phyloP scores from a whole-genome alignment of 2,888 invertebrate species.

The Fragum whitleyi region DNA sequence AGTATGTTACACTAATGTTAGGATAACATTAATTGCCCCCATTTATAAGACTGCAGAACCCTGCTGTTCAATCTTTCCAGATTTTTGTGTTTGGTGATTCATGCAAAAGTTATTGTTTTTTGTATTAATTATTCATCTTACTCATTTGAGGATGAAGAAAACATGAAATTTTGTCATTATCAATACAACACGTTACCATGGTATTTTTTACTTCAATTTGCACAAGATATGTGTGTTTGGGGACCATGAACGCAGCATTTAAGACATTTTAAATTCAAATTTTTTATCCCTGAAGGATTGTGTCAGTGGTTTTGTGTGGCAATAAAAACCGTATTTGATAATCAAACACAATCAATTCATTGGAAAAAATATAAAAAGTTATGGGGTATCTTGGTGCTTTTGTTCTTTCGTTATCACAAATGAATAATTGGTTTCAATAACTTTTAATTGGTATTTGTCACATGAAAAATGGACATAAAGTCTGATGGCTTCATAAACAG shows the following conservation, averaged over 20 bases:
- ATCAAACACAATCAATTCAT: not conserved
- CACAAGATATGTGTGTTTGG: constrained; percentile 3
- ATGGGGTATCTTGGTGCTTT: constrained; percentile 23
- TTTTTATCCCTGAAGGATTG: not conserved
- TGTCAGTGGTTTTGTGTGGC: constrained; percentile 5
- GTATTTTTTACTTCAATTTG: constrained; percentile 2
- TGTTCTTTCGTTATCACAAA: constrained; percentile 12
- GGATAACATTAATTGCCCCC: too few relatives aligned
- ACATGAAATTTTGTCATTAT: constrained; percentile 18
- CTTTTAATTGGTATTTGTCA: constrained; percentile 5
- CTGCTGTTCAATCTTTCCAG: not conserved
- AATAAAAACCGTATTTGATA: constrained; percentile 4
- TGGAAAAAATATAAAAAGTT: constrained; percentile 18
- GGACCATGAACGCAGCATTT: constrained; percentile 8
- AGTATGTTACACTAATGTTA: too few relatives aligned
- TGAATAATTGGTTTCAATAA: constrained; percentile 13
- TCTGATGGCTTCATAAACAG: too few relatives aligned
- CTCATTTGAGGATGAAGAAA: constrained; percentile 16
- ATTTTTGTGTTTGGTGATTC: constrained; percentile 17
- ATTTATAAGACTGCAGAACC: too few relatives aligned
- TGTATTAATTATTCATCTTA: constrained; percentile 28
- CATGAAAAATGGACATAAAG: not conserved
- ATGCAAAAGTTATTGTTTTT: constrained; percentile 22
- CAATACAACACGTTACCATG: constrained; percentile 10
- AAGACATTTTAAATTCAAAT: constrained; percentile 18